phyloP scores from a whole-genome alignment of 2,888 invertebrate species.

The Hymenopus coronatus region DNA sequence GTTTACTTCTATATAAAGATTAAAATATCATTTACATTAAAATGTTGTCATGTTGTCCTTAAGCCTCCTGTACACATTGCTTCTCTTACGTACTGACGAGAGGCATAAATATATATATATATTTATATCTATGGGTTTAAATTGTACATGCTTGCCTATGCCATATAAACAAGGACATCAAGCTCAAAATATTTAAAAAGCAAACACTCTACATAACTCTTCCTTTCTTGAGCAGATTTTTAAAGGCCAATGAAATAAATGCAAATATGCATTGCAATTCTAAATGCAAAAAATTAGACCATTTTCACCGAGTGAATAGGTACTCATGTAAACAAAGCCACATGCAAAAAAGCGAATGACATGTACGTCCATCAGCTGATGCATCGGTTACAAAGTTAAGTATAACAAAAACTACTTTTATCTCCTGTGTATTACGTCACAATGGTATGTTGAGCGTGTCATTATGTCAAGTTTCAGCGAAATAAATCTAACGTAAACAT shows the following conservation, averaged over 20 bases:
- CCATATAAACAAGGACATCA: slow-evolving; percentile 6
- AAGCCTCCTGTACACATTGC: not conserved
- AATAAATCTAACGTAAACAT: too few relatives aligned
- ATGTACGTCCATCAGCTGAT: too few relatives aligned
- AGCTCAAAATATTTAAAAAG: slow-evolving; percentile 14
- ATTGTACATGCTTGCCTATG: slow-evolving; percentile 7
- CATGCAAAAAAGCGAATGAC: too few relatives aligned
- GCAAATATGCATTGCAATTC: not conserved
- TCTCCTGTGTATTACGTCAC: too few relatives aligned
- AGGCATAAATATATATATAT: not conserved
- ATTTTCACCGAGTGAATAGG: too few relatives aligned
- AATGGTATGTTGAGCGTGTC: too few relatives aligned
- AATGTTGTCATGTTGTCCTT: not conserved
- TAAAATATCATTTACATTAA: slow-evolving; percentile 9
- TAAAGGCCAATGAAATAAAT: slow-evolving; percentile 6
- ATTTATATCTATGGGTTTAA: slow-evolving; percentile 9
- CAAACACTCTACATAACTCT: not conserved
- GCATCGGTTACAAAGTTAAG: too few relatives aligned
- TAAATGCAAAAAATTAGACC: not conserved
- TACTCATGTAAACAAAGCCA: too few relatives aligned
- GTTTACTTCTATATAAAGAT: not conserved
- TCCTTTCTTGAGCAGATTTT: slow-evolving; percentile 16
- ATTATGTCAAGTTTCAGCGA: too few relatives aligned
- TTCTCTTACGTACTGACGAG: not conserved
- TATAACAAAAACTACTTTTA: too few relatives aligned